Base-by-base conservation (phyloP, 2,797 vertebrate species). In the Dallia pectoralis region DNA sequence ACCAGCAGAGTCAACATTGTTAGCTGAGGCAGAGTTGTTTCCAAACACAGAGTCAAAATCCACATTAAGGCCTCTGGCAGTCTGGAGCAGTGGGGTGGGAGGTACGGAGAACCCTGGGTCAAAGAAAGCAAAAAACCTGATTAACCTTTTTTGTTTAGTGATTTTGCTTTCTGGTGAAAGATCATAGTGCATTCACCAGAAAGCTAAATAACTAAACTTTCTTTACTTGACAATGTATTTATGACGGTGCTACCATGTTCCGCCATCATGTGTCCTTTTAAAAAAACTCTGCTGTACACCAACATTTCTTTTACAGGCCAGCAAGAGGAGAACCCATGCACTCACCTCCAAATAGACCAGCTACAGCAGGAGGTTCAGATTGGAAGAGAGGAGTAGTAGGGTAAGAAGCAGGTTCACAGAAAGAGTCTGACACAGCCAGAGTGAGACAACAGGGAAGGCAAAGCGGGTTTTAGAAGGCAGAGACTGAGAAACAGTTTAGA, bases 31-130 rank as follows among this genome's bases (percentile, higher is more conserved):
- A 82, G 94, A 91, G 85, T 96, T 98, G 92, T 95, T 97, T 90
- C 97, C 97, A 87, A 98, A 98, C 70, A 98, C 97, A 0, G 96
- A 97, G 84, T 98, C 97, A 87, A 98, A 98, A 91, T 98, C 95
- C 73, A 97, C 95, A 71, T 96, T 96, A 94, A 98, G 95, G 93
- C 96, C 92, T 88, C 89, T 81, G 77, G 94, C 91, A 81, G 93
- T 93, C 85, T 95, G 95, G 74, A 94, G 88, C 49, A 95, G 96
- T 82, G 93, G 89, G 78, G 95, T 92, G 61, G 95, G 92, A 85
- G 96, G 95, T 67, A 93, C 90, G 36, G 94, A 90, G 81, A 97
- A 98, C 84, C 95, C 97, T 91, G 77, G 49, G 47, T 69, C 81
- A 18, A 29, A 30, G 66, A 53, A 51, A 32, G 25, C 40, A 18